phyloP scores from a whole-genome alignment of 2,113 vertebrate species.

The Cettia cetti region DNA sequence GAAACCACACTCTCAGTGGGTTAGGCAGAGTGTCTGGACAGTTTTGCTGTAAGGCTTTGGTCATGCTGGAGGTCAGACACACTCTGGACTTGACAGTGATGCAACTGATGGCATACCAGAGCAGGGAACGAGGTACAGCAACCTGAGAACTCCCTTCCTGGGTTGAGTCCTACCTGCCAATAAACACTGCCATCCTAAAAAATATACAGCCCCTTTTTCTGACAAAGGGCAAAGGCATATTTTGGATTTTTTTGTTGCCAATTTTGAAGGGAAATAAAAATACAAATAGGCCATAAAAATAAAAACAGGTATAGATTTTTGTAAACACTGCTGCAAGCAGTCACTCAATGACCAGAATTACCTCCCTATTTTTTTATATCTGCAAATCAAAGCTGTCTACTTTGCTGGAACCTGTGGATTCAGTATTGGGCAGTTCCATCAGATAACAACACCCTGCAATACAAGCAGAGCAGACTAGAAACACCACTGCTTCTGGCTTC shows the following conservation, averaged over 20 bases:
- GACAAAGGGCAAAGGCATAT: background rate
- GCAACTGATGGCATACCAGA: background rate
- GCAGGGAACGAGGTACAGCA: accelerated
- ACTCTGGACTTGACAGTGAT: accelerated
- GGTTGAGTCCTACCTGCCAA: background rate
- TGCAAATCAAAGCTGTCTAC: background rate
- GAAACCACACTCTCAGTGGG: background rate
- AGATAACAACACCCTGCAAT: background rate
- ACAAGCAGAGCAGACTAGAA: background rate
- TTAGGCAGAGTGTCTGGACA: background rate
- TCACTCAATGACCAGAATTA: background rate
- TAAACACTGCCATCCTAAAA: background rate
- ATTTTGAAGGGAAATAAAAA: background rate
- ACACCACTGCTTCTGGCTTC: background rate
- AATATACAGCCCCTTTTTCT: background rate
- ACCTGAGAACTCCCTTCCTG: background rate
- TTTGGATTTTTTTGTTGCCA: background rate
- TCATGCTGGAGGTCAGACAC: background rate
- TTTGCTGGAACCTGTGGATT: background rate
- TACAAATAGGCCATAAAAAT: background rate
- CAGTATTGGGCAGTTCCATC: background rate
- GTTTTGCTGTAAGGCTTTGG: background rate
- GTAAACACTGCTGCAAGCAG: background rate
- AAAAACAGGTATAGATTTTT: background rate
- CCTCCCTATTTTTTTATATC: background rate